These are phyloP conservation scores for Pegoplata infirma DNA, from an alignment of 2,888 invertebrate species.

Conservation along the genomic window DNA sequence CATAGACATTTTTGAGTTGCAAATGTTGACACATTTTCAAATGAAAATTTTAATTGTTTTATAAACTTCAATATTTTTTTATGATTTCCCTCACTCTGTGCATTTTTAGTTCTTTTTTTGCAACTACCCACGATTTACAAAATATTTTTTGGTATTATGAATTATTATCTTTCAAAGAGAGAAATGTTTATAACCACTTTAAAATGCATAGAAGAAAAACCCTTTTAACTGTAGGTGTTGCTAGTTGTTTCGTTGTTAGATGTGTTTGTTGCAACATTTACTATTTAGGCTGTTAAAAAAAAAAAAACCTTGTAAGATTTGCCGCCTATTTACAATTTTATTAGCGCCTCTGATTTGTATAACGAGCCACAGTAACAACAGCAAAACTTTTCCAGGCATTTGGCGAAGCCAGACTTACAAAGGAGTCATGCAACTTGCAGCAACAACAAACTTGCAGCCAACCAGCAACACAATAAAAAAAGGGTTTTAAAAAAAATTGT, in stretches of 20 bases:
- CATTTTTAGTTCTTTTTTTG: background rate
- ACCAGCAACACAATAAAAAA: no score
- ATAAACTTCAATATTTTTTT: slow-evolving; percentile 6
- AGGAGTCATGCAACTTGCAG: slow-evolving; percentile 44
- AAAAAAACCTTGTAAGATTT: slow-evolving; percentile 55
- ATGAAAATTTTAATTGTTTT: slow-evolving; percentile 51
- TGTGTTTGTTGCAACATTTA: slow-evolving; percentile 36
- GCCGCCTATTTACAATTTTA: slow-evolving; percentile 64
- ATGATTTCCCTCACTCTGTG: no score
- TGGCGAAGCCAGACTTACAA: slow-evolving; percentile 19
- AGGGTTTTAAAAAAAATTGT: slow-evolving; percentile 58
- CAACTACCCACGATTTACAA: background rate
- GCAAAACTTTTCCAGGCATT: slow-evolving; percentile 19
- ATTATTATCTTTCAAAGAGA: slow-evolving; percentile 31
- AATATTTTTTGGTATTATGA: slow-evolving; percentile 21
- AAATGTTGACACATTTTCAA: slow-evolving; percentile 33
- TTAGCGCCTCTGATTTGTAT: slow-evolving; percentile 63
- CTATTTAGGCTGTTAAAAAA: slow-evolving; percentile 35
- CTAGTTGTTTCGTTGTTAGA: slow-evolving; percentile 5
- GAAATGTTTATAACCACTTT: slow-evolving; percentile 32
- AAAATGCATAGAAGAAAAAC: slow-evolving; percentile 20
- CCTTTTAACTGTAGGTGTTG: slow-evolving; percentile 56
- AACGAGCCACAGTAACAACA: slow-evolving; percentile 47
- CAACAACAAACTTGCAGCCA: slow-evolving; percentile 18
- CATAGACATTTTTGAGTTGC: background rate